Percentiles rank a stretch among this genome's conserved stretches.
Conservation (phyloP, 1,140 invertebrate species). For the Zaprionus taronus region DNA sequence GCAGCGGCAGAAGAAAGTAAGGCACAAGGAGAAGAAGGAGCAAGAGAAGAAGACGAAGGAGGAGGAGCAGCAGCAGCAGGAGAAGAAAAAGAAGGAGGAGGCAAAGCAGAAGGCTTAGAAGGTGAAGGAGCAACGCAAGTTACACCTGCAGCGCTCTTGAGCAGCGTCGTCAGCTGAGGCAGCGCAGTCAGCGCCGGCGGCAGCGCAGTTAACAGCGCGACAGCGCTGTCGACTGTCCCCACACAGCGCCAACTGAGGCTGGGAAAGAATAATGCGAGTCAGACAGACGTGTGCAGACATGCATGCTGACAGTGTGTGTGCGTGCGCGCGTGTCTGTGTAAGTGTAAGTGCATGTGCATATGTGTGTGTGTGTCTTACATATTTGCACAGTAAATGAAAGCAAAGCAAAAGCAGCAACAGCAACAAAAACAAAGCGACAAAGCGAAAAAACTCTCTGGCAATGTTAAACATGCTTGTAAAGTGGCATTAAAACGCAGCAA, state of each 20-base stretch:
- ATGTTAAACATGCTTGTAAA: slow-evolving; percentile 58
- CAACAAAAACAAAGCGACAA: slow-evolving; percentile 20
- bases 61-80: slow-evolving; percentile 8
- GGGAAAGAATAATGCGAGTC: slow-evolving; percentile 3
- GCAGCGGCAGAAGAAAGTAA: too few relatives aligned
- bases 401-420: slow-evolving; percentile 29
- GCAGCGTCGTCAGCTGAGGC: slow-evolving; percentile 3
- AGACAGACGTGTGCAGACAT: slow-evolving; percentile 10
- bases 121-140: not conserved
- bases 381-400: slow-evolving; percentile 38
- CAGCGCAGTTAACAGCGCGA: not conserved
- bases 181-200: not conserved
- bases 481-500: slow-evolving; percentile 53
- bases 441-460: slow-evolving; percentile 25
- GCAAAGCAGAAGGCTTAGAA: not conserved
- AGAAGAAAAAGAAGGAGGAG: not conserved
- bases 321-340: not conserved
- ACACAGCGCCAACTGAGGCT: not conserved
- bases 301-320: slow-evolving; percentile 10
- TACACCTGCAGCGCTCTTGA: not conserved
- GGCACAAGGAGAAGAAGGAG: not conserved
- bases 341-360: not conserved
- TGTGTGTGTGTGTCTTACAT: slow-evolving; percentile 23
- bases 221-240: not conserved
- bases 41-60: slow-evolving; percentile 14